Base-by-base conservation (phyloP, 2,113 vertebrate species). In the Archilochus colubris region DNA sequence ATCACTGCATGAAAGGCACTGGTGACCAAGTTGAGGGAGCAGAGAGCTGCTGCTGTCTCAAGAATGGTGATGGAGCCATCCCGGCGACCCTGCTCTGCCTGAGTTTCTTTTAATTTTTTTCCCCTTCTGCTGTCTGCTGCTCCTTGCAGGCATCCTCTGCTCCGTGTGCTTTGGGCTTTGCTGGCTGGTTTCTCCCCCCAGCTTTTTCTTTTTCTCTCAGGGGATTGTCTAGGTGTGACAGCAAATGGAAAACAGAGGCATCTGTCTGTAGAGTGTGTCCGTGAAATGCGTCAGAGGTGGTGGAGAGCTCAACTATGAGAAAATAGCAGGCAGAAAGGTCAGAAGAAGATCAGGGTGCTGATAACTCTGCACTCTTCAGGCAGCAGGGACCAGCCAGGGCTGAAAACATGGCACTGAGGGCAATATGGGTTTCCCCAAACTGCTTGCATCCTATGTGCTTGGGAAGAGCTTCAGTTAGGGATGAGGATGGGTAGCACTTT, bases 71-170 rank as follows among this genome's bases (percentile, higher is more conserved):
- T 20, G 38, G 78, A 82, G 33, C 33, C 7, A 0, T 12, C 46
- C 59, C 5, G 0, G 27, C 6, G 3, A 21, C 43, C 19, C 17
- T 2, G 0, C 36, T 54, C 64, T 0, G 0, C n/a, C 7, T 6
- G 48, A 1, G 0, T 81, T 50, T 58, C 24, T 57, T 62, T n/a
- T 40, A 11, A 10, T 70, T 81, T 81, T n/a, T 12, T 40, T 33
- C 62, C 15, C 9, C 11, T 30, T 59, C 48, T 57, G 31, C 19
- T 59, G 5, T 5, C 10, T 0, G 0, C 30, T 30, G 36, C 48
- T 77, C 63, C 22, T 87, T 22, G 36, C 44, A 18, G 36, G 27
- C 31, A 31, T 17, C 30, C 18, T 74, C 51, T 1, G 2, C 64
- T 87, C 55, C 0, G 0, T 48, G 69, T 66, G 10, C 16, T 13